Evolutionary conservation across 2,113 vertebrate genomes (phyloP).

Genomic region (Planiliza haematocheilus): DNA sequence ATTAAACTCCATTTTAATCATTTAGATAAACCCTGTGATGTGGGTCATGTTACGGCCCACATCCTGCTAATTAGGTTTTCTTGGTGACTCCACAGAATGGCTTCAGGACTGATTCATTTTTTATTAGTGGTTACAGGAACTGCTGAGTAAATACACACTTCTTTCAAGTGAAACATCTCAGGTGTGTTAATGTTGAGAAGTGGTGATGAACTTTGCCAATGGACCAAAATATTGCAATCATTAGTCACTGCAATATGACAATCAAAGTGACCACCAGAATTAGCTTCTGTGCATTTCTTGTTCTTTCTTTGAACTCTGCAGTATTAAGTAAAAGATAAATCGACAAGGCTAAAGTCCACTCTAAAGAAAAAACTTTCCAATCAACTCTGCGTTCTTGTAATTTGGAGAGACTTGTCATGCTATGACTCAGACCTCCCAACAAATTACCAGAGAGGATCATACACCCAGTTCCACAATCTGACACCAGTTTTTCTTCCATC

Average conservation of each 20-base stretch:
- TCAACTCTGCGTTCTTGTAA: conserved; percentile 10
- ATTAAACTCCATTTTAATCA: conserved; percentile 19
- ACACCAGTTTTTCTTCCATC: conserved; percentile 47
- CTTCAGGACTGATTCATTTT: conserved; percentile 13
- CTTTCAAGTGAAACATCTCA: not conserved
- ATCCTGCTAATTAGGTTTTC: conserved; percentile 26
- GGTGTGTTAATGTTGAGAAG: conserved; percentile 9
- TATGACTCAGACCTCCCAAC: conserved; percentile 77
- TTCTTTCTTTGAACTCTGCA: no score
- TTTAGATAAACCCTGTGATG: conserved; percentile 30
- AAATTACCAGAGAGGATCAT: conserved; percentile 51
- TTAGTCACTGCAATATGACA: no score
- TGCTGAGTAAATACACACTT: not conserved
- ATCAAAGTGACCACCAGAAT: no score
- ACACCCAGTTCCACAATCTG: conserved; percentile 62
- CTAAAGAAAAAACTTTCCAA: not conserved
- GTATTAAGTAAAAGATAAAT: not conserved
- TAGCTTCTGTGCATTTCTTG: not conserved
- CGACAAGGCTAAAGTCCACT: not conserved
- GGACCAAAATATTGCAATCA: not conserved
- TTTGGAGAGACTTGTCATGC: conserved; percentile 37
- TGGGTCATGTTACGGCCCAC: conserved; percentile 2
- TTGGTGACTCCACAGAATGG: conserved; percentile 2
- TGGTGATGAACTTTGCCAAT: not conserved
- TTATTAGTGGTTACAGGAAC: conserved; percentile 12